Evolutionary conservation across 2,888 invertebrate species (phyloP), one percentile per base, ranked within the genome.

Genomic region (Odontocolon sp.): DNA sequence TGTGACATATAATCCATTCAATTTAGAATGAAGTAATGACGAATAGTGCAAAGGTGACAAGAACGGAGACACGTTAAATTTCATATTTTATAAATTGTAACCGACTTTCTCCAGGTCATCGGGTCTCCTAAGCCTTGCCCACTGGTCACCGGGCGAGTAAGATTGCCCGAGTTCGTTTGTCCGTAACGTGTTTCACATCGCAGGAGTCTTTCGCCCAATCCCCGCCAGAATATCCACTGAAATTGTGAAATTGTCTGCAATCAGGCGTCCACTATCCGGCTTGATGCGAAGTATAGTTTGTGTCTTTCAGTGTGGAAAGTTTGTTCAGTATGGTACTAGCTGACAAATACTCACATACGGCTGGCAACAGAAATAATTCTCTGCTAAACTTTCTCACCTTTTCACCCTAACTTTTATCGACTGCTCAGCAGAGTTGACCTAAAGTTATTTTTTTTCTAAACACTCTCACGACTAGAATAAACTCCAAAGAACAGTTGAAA

Each of bases 191-290:
- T 71, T 76, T 71, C 76, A 56, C 76, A 76, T 76, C 63, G 64
- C 57, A 69, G 16, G 42, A 63, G 42, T 21, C 8, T 50, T 11
- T 59, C 42, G 26, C 36, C 14, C 33, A 33, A 14, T 28, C 33
- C 23, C 38, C 50, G 26, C 38, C 47, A 14, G 8, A 36, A 33
- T 38, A 21, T 52, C 28, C 52, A 18, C 36, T 40, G 56, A 77
- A 77, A 77, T 77, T 77, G 71, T 77, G 71, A 77, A 77, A 77
- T 77, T 77, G 76, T 71, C 71, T 77, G 76, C 76, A 77, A 77
- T 77, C 76, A 77, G 71, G 67, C 76, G 76, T 63, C 67, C 61
- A 61, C 76, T 68, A 71, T 68, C 76, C 71, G 63, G 67, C 56
- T 77, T 77, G 67, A 77, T 77, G 71, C 76, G 61, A 77, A 77